Evolutionary conservation across 92 coral and sea anemone species (phyloP).

Genomic region (Palythoa grandiflora): DNA sequence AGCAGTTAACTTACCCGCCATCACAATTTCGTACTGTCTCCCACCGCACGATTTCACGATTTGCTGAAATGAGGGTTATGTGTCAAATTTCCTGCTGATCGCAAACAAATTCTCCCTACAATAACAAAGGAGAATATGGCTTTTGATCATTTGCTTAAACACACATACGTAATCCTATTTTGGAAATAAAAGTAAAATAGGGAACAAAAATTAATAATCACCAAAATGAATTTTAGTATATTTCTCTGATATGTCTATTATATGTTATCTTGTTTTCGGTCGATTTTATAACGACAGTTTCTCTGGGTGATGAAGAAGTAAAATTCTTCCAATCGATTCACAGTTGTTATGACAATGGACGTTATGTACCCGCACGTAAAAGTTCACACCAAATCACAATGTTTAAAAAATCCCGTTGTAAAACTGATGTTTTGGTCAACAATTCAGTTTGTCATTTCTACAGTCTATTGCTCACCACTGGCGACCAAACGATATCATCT

Average conservation of each 20-base stretch:
- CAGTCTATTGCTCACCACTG: not conserved
- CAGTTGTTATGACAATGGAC: constrained; percentile 47
- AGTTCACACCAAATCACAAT: not conserved
- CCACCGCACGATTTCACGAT: constrained; percentile 52
- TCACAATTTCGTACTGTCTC: constrained; percentile 51
- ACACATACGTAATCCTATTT: not conserved
- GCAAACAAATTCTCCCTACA: constrained; percentile 26
- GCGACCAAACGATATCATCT: not conserved
- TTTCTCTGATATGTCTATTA: not conserved
- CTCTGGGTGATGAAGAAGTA: constrained; percentile 1
- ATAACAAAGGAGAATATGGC: constrained; percentile 9
- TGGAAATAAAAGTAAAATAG: not conserved
- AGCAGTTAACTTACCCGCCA: constrained; percentile 54
- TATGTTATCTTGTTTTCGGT: not conserved
- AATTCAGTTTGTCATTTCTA: not conserved
- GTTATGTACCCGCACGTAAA: constrained; percentile 31
- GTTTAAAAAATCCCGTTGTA: not conserved
- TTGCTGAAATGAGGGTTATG: constrained; percentile 45
- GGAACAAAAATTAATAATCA: not conserved
- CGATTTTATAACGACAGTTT: not conserved
- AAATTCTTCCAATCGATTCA: constrained; percentile 24
- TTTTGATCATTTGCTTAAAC: not conserved
- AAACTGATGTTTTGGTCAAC: not conserved
- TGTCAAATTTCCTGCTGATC: constrained; percentile 53
- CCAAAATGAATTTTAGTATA: not conserved